Conservation (phyloP, 2,113 vertebrate species). For the Hydrolagus affinis region DNA sequence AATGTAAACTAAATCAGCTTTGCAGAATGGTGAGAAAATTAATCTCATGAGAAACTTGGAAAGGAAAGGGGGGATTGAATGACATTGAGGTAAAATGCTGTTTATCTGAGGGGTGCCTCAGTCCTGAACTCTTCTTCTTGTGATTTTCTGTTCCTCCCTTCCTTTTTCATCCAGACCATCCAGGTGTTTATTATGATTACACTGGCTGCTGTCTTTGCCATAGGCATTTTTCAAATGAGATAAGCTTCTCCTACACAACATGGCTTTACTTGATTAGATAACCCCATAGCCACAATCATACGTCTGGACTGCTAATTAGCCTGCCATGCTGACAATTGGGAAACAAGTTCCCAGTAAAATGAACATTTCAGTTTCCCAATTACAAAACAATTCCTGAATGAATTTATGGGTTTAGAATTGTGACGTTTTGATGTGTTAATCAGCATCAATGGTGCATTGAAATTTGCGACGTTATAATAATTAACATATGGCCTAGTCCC, state of each 20-base stretch:
- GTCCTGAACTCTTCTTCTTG: neutral
- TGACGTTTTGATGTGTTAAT: no score
- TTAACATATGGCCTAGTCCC: no score
- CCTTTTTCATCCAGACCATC: neutral
- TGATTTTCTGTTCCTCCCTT: neutral
- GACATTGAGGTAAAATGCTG: neutral
- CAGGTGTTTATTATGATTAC: neutral
- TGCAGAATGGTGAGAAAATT: neutral
- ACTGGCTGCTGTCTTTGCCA: neutral
- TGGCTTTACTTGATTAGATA: neutral
- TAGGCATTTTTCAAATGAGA: neutral
- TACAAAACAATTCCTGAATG: no score
- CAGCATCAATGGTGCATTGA: no score
- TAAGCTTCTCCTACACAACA: neutral
- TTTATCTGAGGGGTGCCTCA: neutral
- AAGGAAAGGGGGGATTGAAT: neutral
- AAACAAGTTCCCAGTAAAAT: neutral
- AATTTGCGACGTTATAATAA: no score
- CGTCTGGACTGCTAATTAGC: neutral
- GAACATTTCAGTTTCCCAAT: neutral
- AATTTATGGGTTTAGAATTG: no score
- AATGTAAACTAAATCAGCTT: no score
- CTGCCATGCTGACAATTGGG: neutral
- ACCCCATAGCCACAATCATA: neutral
- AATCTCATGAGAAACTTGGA: neutral